phyloP scores from a whole-genome alignment of 2,113 vertebrate species.

The Taurulus bubalis region DNA sequence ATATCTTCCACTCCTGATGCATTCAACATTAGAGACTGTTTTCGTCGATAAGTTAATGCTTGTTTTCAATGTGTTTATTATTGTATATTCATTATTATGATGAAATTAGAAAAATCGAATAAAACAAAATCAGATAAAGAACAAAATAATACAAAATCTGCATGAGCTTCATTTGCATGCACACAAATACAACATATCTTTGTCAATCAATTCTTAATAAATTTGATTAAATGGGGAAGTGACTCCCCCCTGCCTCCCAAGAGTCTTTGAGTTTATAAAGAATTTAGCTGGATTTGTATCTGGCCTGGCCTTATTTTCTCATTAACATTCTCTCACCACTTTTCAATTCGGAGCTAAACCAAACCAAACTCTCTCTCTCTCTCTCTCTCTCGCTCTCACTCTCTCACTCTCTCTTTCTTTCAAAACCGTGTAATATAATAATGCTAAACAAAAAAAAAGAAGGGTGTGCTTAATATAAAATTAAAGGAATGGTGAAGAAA shows the following conservation, averaged over 20 bases:
- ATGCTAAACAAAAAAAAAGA: neutral
- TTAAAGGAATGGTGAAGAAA: constrained; percentile 15
- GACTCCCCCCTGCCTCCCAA: too few species aligned
- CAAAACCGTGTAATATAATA: constrained; percentile 21
- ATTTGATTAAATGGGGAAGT: too few species aligned
- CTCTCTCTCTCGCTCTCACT: neutral
- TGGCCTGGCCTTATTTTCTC: constrained; percentile 50
- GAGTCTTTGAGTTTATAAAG: constrained; percentile 42
- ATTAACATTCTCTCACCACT: constrained; percentile 70
- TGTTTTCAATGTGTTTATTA: neutral
- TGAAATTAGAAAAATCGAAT: neutral
- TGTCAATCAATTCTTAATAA: neutral
- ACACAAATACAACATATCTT: constrained; percentile 4
- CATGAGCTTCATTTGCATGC: neutral
- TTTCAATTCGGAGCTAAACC: constrained; percentile 45
- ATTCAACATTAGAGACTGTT: neutral
- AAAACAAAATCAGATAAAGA: neutral
- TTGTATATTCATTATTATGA: neutral
- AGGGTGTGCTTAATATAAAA: constrained; percentile 5
- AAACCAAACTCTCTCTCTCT: constrained; percentile 7
- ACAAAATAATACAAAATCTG: neutral
- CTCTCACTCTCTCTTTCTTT: neutral
- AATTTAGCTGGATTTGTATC: constrained; percentile 58
- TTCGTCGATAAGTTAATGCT: neutral
- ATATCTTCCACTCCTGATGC: neutral